Evolutionary conservation across 2,797 vertebrate species (phyloP).

Genomic region (Megalops cyprinoides): DNA sequence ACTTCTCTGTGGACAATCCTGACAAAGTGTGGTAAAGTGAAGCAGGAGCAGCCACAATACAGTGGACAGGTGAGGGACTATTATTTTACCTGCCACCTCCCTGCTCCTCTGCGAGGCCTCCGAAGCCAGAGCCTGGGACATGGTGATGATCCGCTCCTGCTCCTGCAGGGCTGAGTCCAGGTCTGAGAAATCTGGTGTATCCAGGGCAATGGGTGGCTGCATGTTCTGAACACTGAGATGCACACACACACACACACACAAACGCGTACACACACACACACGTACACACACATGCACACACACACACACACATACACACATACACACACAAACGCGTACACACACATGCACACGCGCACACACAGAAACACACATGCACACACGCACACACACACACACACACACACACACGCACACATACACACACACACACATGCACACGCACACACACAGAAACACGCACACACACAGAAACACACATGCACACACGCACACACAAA

Average conservation of each 20-base stretch:
- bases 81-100: slow-evolving; percentile 95
- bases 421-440: slow-evolving; percentile 15
- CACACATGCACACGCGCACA: too few species aligned
- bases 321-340: too few species aligned
- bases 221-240: slow-evolving; percentile 85
- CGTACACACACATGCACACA: slow-evolving; percentile 34
- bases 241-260: neutral
- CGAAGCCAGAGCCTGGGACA: slow-evolving; percentile 94
- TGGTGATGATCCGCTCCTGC: slow-evolving; percentile 95
- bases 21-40: too few species aligned
- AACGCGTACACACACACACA: slow-evolving; percentile 32
- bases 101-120: slow-evolving; percentile 97
- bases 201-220: slow-evolving; percentile 70
- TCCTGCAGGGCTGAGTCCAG: slow-evolving; percentile 88
- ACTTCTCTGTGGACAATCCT: too few species aligned
- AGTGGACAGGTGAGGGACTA: too few species aligned
- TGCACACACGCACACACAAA: slow-evolving; percentile 36
- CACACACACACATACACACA: slow-evolving; percentile 36
- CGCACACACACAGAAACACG: slow-evolving; percentile 11
- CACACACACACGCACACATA: slow-evolving; percentile 17
- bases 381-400: slow-evolving; percentile 1
- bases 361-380: slow-evolving; percentile 6
- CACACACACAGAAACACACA: slow-evolving; percentile 29
- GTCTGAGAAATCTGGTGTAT: slow-evolving; percentile 76
- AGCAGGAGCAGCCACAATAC: too few species aligned